A percentile compares a stretch with the other conserved stretches of the same genome.
Evolutionary conservation across 2,888 invertebrate genomes (phyloP).

Genomic region (Pammene fasciana): DNA sequence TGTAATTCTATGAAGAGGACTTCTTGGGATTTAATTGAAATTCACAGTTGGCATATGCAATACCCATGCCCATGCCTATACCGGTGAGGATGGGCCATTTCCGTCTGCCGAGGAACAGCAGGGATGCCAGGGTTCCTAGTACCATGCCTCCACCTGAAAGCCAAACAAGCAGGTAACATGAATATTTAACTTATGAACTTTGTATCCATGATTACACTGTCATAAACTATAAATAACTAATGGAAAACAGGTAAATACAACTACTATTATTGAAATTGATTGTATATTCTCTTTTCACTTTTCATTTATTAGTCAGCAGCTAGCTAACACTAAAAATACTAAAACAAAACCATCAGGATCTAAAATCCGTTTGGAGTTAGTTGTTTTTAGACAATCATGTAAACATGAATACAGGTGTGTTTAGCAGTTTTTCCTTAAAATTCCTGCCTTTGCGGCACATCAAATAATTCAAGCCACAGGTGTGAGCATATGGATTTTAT

Average conservation of each 20-base stretch:
- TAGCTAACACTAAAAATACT: too few species aligned
- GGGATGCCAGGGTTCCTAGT: slow-evolving; percentile 91
- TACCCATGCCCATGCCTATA: slow-evolving; percentile 94
- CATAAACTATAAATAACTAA: too few species aligned
- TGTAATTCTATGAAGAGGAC: slow-evolving; percentile 56
- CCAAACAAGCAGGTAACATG: slow-evolving; percentile 7
- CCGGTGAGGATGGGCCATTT: slow-evolving; percentile 95
- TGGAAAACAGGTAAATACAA: not conserved
- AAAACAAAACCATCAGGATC: too few species aligned
- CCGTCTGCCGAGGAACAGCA: slow-evolving; percentile 91
- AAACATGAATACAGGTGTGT: not conserved
- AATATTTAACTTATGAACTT: not conserved
- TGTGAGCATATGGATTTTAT: not conserved
- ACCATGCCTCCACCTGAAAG: slow-evolving; percentile 90
- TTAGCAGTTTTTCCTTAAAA: not conserved
- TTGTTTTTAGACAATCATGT: too few species aligned
- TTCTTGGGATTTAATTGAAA: slow-evolving; percentile 70
- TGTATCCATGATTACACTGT: too few species aligned
- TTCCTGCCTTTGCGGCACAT: not conserved
- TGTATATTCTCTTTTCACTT: too few species aligned
- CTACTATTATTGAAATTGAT: too few species aligned
- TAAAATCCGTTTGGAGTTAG: too few species aligned
- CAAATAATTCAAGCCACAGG: not conserved
- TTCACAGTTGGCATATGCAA: slow-evolving; percentile 95
- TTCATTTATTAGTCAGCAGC: too few species aligned